Conservation (phyloP, 64 coral and sea anemone species). For the Pocillopora verrucosa region DNA sequence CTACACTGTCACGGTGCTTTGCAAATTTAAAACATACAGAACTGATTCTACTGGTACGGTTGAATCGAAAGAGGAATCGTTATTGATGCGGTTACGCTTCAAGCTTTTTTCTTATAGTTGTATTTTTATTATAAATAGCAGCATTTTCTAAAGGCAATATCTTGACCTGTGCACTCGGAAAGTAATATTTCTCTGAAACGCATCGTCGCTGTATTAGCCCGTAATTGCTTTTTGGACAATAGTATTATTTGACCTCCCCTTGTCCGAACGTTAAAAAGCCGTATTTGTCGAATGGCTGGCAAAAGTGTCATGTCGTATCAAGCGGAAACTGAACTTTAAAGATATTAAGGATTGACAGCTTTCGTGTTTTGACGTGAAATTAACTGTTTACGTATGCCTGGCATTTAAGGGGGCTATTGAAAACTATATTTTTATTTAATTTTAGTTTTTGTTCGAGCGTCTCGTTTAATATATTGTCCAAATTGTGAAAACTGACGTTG, state of each 20-base stretch:
- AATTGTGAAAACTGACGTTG: conserved; percentile 24
- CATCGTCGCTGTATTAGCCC: neutral
- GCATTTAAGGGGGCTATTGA: neutral
- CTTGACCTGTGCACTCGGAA: conserved; percentile 6
- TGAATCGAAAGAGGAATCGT: neutral
- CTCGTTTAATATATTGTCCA: conserved; percentile 44
- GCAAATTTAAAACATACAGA: no score
- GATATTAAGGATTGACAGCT: neutral
- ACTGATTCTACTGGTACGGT: no score
- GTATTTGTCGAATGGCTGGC: conserved; percentile 12
- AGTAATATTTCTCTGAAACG: conserved; percentile 15
- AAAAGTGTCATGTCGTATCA: neutral
- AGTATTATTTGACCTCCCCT: conserved; percentile 38
- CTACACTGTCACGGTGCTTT: no score
- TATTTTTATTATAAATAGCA: conserved; percentile 2
- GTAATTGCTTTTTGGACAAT: conserved; percentile 27
- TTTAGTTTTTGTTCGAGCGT: neutral
- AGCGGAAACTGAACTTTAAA: neutral
- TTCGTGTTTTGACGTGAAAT: neutral
- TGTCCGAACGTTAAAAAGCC: conserved; percentile 33
- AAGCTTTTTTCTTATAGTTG: neutral
- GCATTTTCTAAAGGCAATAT: conserved; percentile 7
- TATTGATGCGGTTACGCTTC: neutral
- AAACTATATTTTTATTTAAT: neutral
- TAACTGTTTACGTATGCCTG: neutral